Evolutionary conservation across 2,113 vertebrate species (phyloP).

Genomic region (Carettochelys insculpta): DNA sequence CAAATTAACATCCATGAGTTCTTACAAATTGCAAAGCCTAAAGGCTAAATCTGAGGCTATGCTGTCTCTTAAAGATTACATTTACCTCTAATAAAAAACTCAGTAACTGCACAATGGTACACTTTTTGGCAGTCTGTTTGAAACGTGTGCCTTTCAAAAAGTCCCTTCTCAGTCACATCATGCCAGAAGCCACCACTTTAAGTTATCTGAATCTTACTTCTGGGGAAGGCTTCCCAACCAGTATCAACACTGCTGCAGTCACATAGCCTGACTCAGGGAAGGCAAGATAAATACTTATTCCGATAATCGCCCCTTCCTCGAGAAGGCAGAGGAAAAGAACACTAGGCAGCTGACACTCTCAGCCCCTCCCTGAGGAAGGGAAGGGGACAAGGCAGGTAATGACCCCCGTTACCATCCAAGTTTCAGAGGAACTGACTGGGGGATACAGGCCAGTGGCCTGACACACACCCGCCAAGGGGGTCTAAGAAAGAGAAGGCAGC

Average conservation of each 20-base stretch:
- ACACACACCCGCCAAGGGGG: no score
- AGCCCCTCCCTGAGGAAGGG: no score
- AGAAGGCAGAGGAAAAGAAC: background rate
- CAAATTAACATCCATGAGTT: background rate
- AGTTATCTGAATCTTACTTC: no score
- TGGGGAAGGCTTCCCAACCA: background rate
- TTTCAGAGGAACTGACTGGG: no score
- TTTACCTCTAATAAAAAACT: background rate
- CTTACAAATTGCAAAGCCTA: no score
- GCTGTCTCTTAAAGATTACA: background rate
- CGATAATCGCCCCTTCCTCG: no score
- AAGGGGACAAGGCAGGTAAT: no score
- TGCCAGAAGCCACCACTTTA: background rate
- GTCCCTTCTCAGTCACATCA: background rate
- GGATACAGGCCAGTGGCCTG: no score
- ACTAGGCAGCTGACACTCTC: background rate
- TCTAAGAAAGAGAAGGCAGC: no score
- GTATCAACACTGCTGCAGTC: background rate
- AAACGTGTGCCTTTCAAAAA: background rate
- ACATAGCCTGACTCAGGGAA: background rate
- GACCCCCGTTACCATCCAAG: no score
- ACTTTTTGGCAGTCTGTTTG: background rate
- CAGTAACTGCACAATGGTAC: no score
- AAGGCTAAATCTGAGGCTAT: background rate
- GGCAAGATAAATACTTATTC: background rate